phyloP scores from a whole-genome alignment of 2,888 invertebrate species.

The Paralinhomoeus sp. region DNA sequence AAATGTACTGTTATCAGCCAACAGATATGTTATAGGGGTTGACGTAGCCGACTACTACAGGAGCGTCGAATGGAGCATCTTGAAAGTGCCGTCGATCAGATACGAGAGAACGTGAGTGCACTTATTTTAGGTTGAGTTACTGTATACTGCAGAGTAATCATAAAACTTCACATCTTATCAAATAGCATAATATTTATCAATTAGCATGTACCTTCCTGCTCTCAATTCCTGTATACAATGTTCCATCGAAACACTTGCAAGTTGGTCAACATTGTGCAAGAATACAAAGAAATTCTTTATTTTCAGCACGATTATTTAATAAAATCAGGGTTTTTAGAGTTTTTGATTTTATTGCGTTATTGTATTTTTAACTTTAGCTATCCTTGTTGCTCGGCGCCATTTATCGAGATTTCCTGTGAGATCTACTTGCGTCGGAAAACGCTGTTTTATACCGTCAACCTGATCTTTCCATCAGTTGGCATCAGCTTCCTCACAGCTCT shows the following conservation, averaged over 20 bases:
- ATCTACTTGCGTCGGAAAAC: conserved; percentile 70
- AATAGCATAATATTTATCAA: too few species aligned
- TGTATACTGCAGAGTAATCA: too few species aligned
- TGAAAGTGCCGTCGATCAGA: conserved; percentile 35
- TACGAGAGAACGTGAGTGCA: conserved; percentile 6
- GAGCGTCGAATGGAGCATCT: conserved; percentile 94
- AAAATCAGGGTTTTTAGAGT: neutral
- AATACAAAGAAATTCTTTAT: too few species aligned
- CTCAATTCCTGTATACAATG: too few species aligned
- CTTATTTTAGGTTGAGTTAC: neutral
- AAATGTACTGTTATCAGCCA: too few species aligned
- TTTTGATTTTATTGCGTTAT: neutral
- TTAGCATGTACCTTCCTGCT: too few species aligned
- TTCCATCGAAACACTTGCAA: too few species aligned
- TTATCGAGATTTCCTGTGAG: conserved; percentile 84
- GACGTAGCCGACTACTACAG: conserved; percentile 93
- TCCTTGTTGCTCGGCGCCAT: conserved; percentile 81
- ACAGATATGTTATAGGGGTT: conserved; percentile 50
- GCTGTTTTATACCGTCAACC: conserved; percentile 51
- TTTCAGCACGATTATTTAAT: too few species aligned
- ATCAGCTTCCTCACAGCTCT: conserved; percentile 48
- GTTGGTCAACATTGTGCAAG: too few species aligned
- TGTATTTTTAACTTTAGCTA: conserved; percentile 32
- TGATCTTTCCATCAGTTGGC: conserved; percentile 31
- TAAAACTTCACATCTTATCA: too few species aligned